Evolutionary conservation across 2,888 invertebrate species (phyloP), one percentile per base, ranked within the genome.

Genomic region (Apoderus coryli): DNA sequence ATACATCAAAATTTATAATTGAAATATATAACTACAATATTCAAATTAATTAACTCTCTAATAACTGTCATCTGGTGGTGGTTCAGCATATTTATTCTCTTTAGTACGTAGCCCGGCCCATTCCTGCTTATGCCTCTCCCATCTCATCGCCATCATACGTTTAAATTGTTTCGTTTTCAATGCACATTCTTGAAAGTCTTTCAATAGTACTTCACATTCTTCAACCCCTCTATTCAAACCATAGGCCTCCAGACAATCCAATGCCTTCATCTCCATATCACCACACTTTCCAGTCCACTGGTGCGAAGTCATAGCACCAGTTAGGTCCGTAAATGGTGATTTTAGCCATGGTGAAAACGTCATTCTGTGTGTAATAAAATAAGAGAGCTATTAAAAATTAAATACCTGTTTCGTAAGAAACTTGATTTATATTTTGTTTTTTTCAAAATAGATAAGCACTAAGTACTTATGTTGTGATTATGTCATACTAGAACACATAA

Each of bases 231-330:
- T 62, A n/a, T 72, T 68, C 6, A 71, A 44, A 2, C 85, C 86
- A 41, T 85, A 82, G 3, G 81, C 85, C 48, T 85, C 82, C 27
- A 82, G 48, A 46, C 85, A 86, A 41, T 85, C 78, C 59, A 78
- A 68, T 47, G 72, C 68, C 15, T 67, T 64, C 50, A 75, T 59
- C 57, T 85, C 84, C 42, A 77, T 59, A 33, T 67, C 62, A 16
- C 68, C 71, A 48, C 85, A 86, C 6, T 6, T 6, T 19, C 19
- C 19, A 19, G 6, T 7, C 47, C 67, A 58, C 52, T 80, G 80
- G 43, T 74, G 72, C 35, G 69, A 76, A 14, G 71, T 46, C 33
- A 77, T 30, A 11, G 65, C 63, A 38, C 72, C 74, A 16, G 75
- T 74, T 29, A 80, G 46, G 53, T 82, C 82, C 4, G 79, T 77